These are phyloP conservation scores for Trachelipus rathkii DNA, from an alignment of 1,140 invertebrate genomes.

Conservation along the genomic window DNA sequence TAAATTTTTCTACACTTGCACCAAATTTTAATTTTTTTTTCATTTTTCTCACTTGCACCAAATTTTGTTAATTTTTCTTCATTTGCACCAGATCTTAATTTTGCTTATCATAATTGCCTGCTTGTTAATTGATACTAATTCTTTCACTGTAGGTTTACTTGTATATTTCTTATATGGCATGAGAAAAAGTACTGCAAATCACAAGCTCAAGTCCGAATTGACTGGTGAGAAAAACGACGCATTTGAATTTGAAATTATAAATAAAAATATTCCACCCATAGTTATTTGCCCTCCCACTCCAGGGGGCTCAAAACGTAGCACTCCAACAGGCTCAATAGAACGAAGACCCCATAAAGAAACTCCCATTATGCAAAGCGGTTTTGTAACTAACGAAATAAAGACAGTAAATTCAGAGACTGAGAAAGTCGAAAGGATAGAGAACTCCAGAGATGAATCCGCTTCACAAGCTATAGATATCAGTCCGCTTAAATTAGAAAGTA, in stretches of 20 bases:
- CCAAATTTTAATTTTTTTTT: too few relatives aligned
- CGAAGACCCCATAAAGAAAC: background rate
- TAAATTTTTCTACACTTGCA: too few relatives aligned
- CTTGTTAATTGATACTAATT: conserved; percentile 11
- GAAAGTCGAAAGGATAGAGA: background rate
- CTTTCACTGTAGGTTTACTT: conserved; percentile 58
- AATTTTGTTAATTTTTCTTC: too few relatives aligned
- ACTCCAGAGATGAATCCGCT: background rate
- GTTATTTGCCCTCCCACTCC: conserved; percentile 30
- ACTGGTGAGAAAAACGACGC: conserved; percentile 16
- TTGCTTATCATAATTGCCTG: too few relatives aligned
- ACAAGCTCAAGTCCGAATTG: background rate
- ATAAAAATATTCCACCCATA: conserved; percentile 25
- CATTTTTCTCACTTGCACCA: too few relatives aligned
- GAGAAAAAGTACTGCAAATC: conserved; percentile 65
- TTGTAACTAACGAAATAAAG: conserved; percentile 21
- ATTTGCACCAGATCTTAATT: too few relatives aligned
- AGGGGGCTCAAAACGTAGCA: background rate
- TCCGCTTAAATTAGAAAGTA: background rate
- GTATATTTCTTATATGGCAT: conserved; percentile 92
- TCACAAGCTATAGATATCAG: background rate
- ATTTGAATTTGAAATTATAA: conserved; percentile 4
- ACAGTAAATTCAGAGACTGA: conserved; percentile 5
- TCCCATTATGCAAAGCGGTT: background rate
- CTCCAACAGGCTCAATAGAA: background rate